phyloP scores from a whole-genome alignment of 2,113 vertebrate species.

The Ptilonorhynchus violaceus region DNA sequence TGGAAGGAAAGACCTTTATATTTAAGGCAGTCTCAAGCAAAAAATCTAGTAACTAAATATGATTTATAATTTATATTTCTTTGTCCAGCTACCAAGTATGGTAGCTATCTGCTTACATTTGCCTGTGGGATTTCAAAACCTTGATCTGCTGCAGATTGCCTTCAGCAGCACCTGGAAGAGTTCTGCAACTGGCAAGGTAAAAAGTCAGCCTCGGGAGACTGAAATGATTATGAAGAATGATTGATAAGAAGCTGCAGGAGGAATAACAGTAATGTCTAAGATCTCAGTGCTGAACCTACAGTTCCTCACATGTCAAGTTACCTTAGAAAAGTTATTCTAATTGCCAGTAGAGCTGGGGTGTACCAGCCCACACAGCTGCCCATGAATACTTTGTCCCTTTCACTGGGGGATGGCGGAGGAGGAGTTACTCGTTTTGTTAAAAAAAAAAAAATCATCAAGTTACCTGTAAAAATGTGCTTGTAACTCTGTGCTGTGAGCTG shows the following conservation, averaged over 20 bases:
- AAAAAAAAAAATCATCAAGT: not conserved
- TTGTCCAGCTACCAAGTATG: not conserved
- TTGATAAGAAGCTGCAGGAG: not conserved
- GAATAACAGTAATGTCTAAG: not conserved
- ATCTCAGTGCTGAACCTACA: not conserved
- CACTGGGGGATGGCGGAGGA: not conserved
- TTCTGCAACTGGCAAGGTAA: not conserved
- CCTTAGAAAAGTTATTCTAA: not conserved
- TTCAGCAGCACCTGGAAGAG: not conserved
- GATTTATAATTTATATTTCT: not conserved
- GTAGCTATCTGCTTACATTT: accelerated
- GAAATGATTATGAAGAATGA: not conserved
- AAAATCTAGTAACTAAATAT: not conserved
- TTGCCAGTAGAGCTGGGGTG: not conserved
- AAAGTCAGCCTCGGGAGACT: not conserved
- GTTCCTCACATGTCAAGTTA: not conserved
- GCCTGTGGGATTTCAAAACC: not conserved
- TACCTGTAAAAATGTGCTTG: not conserved
- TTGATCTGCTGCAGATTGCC: not conserved
- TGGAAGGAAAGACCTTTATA: not conserved
- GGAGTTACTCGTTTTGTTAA: not conserved
- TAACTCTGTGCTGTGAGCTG: not conserved
- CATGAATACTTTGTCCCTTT: not conserved
- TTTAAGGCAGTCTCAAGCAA: not conserved
- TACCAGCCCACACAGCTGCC: not conserved